Evolutionary conservation across 2,113 vertebrate genomes (phyloP).

Genomic region (Microcebus jonahi): DNA sequence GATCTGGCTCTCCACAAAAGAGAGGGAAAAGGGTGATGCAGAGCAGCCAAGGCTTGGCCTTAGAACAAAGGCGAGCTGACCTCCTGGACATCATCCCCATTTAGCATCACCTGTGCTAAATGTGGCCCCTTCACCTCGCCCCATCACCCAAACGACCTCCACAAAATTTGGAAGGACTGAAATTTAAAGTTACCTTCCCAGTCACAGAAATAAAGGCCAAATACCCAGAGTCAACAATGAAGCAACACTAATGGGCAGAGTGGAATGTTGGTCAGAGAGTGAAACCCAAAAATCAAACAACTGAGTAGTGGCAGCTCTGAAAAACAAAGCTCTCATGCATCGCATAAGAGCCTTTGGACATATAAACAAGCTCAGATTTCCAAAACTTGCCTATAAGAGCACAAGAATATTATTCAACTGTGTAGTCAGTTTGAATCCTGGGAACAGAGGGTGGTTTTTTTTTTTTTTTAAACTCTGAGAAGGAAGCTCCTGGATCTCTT

Average conservation of each 20-base stretch:
- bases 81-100: not conserved
- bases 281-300: conserved; percentile 73
- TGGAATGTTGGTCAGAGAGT: conserved; percentile 68
- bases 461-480: not conserved
- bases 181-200: conserved; percentile 56
- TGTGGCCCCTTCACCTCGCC: not conserved
- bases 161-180: conserved; percentile 26
- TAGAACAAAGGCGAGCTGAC: not conserved
- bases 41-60: not conserved
- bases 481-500: not conserved
- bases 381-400: not conserved
- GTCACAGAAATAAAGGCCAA: conserved; percentile 64
- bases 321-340: conserved; percentile 64
- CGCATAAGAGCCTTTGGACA: conserved; percentile 9
- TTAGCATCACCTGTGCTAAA: not conserved
- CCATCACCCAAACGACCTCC: not conserved
- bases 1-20: not conserved
- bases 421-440: not conserved
- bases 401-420: not conserved
- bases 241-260: conserved; percentile 68
- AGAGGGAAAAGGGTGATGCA: not conserved
- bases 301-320: not conserved
- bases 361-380: conserved; percentile 50
- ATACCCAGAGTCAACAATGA: conserved; percentile 75
- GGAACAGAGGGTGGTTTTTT: not conserved